Evolutionary conservation across 2,797 vertebrate genomes (phyloP).

Genomic region (Schizopygopsis malacanthus): DNA sequence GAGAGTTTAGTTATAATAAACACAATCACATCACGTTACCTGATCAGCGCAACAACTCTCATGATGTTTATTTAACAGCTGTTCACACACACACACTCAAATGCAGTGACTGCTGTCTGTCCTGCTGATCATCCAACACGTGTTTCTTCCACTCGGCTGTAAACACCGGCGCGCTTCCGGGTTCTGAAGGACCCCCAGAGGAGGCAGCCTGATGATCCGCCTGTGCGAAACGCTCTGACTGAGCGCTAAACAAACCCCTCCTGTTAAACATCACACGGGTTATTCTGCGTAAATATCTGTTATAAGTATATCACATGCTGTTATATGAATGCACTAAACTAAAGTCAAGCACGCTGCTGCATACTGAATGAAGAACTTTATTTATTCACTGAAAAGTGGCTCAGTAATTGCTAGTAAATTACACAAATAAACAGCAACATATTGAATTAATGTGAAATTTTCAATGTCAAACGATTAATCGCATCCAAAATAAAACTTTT

Average conservation of each 20-base stretch:
- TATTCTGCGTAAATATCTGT: neutral
- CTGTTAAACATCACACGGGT: too few relatives aligned
- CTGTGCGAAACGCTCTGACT: conserved; percentile 35
- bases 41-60: conserved; percentile 84
- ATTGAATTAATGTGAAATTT: neutral
- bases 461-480: too few relatives aligned
- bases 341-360: neutral
- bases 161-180: conserved; percentile 46
- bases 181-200: conserved; percentile 34
- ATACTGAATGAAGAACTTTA: neutral
- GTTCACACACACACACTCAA: neutral
- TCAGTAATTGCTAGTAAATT: neutral
- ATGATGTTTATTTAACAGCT: conserved; percentile 64
- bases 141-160: neutral
- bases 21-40: conserved; percentile 66
- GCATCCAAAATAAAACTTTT: too few relatives aligned
- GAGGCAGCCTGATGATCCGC: conserved; percentile 43
- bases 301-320: neutral
- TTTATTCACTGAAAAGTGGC: neutral
- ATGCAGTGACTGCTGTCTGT: neutral
- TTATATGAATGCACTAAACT: neutral
- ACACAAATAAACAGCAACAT: neutral
- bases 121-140: neutral
- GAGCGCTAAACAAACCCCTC: neutral
- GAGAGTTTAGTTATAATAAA: too few relatives aligned